phyloP scores from a whole-genome alignment of 2,888 invertebrate species.

The Dryococelus australis region DNA sequence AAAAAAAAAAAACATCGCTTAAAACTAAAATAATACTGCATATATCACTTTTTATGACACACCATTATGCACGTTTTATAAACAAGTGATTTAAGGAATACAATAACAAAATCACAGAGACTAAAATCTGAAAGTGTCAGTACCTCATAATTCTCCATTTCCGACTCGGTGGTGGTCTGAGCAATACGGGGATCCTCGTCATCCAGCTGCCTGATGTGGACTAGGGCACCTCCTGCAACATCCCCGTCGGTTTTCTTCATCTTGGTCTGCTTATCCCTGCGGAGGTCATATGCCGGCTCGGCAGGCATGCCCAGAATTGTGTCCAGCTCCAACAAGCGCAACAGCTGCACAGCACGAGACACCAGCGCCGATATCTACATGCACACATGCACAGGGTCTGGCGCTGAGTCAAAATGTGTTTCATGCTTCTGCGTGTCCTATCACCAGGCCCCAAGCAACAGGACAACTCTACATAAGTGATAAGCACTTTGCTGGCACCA shows the following conservation, averaged over 20 bases:
- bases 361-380: background rate
- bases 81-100: no score
- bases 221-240: slow-evolving; percentile 42
- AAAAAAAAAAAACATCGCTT: no score
- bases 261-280: background rate
- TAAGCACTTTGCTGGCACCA: background rate
- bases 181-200: slow-evolving; percentile 60
- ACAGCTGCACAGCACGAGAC: slow-evolving; percentile 4
- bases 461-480: no score
- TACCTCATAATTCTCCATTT: slow-evolving; percentile 73
- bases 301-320: background rate
- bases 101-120: background rate
- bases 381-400: background rate
- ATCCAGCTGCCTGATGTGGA: slow-evolving; percentile 57
- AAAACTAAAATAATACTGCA: no score
- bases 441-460: no score
- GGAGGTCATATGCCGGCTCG: background rate
- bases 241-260: background rate
- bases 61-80: no score
- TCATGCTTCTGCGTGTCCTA: no score
- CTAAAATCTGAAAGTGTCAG: background rate
- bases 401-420: no score
- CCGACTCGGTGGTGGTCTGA: slow-evolving; percentile 65
- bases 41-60: no score
- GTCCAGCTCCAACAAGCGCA: slow-evolving; percentile 23